Conservation (phyloP, 1,140 invertebrate genomes). For the Palaemon carinicauda region DNA sequence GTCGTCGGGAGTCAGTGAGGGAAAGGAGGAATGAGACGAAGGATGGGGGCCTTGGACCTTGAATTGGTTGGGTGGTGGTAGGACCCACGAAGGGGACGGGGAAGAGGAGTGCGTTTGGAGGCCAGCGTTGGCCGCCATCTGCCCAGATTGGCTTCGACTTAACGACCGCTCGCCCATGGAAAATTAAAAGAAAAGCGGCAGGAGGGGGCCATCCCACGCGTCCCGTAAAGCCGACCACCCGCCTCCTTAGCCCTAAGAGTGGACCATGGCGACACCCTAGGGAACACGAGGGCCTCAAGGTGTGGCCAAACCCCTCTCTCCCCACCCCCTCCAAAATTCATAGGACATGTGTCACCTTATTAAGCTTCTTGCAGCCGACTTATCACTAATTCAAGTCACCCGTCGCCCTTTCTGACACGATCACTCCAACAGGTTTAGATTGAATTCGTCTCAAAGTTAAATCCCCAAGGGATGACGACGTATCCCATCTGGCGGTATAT, state of each 20-base stretch:
- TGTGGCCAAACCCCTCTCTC: no score
- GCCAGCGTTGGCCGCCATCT: slow-evolving; percentile 22
- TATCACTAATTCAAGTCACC: slow-evolving; percentile 5
- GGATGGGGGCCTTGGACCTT: background rate
- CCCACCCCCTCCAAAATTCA: background rate
- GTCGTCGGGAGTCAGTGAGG: background rate
- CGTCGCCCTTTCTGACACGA: background rate
- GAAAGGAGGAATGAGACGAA: background rate
- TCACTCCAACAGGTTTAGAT: slow-evolving; percentile 15
- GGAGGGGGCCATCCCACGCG: slow-evolving; percentile 1
- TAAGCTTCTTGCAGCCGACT: background rate
- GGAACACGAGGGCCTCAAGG: background rate
- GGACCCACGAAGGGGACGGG: background rate
- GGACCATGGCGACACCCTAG: background rate
- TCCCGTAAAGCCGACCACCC: background rate
- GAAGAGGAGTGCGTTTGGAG: background rate
- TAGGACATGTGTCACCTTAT: slow-evolving; percentile 28
- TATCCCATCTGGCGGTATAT: no score
- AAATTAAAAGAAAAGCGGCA: slow-evolving; percentile 42
- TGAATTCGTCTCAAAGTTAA: background rate
- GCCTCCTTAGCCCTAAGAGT: background rate
- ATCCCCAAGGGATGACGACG: background rate
- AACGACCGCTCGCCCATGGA: slow-evolving; percentile 49
- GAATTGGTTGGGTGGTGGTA: background rate
- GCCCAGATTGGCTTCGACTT: slow-evolving; percentile 49